Evolutionary conservation across 2,797 vertebrate species (phyloP), one percentile per base, ranked within the genome.

Genomic region (Avahi laniger): DNA sequence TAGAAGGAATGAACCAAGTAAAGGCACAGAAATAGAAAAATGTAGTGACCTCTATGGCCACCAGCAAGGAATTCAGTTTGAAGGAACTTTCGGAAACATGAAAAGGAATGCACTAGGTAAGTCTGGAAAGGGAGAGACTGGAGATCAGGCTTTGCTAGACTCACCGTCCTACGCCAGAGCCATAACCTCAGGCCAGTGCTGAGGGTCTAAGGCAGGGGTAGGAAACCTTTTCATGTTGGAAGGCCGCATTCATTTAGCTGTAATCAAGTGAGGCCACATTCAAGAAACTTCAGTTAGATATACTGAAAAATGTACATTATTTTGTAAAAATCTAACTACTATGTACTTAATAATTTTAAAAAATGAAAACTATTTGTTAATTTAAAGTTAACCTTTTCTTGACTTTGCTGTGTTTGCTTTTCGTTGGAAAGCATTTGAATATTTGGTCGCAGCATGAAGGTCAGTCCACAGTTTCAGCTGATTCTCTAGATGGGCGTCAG

Each of bases 41-140:
- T 5, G 2, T 2, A 8, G 20, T 14, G 18, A 3, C 11, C 7
- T 46, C 50, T 38, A 1, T 0, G 9, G 38, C 24, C 38, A 65
- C 54, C 11, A 54, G 20, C 52, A 70, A 11, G 18, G 75, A 72
- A 15, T 54, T 75, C 59, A 18, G 4, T 57, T 17, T 76, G 70
- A 83, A 78, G 38, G 35, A 18, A 38, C 20, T 81, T 80, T 35
- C 4, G 6, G 30, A 46, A 82, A n/a, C 6, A 50, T 50, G 26
- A 70, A 67, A n/a, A 54, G 70, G 48, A 48, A 70, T 22, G 10
- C 52, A 33, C 4, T 41, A 15, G 50, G 17, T 43, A 17, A 59
- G 11, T n/a, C 69, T 67, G 24, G 59, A 54, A 57, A 76, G 52
- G 20, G 11, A 41, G 61, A 76, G 46, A 35, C 20, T 63, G 38